phyloP scores from a whole-genome alignment of 2,113 vertebrate species.

The Eira barbara region DNA sequence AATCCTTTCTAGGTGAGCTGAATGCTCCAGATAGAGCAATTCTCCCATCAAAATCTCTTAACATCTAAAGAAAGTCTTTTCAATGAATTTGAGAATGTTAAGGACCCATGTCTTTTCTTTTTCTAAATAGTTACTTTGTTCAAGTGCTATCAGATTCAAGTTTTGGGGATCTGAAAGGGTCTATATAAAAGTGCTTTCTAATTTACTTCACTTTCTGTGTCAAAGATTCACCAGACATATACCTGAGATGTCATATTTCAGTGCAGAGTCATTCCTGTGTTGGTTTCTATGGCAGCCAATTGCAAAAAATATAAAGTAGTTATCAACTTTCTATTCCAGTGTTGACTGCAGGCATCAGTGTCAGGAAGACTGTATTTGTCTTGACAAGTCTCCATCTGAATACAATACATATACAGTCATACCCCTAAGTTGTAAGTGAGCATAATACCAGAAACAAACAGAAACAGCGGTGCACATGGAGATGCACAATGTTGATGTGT shows the following conservation, averaged over 20 bases:
- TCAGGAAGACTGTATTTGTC: background rate
- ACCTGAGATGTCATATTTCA: slow-evolving; percentile 41
- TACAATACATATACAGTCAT: background rate
- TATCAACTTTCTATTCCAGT: background rate
- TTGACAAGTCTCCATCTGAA: slow-evolving; percentile 34
- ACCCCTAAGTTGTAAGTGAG: background rate
- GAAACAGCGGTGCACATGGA: background rate
- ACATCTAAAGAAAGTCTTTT: slow-evolving; percentile 34
- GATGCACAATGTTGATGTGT: background rate
- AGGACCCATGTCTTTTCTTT: slow-evolving; percentile 19
- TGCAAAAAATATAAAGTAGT: slow-evolving; percentile 40
- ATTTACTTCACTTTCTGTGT: slow-evolving; percentile 51
- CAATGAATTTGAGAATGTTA: slow-evolving; percentile 35
- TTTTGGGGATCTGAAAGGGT: slow-evolving; percentile 28
- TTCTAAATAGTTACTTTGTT: slow-evolving; percentile 37
- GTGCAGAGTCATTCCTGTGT: slow-evolving; percentile 13
- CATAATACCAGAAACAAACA: background rate
- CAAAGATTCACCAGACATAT: slow-evolving; percentile 45
- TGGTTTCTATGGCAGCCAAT: slow-evolving; percentile 45
- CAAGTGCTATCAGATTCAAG: slow-evolving; percentile 9
- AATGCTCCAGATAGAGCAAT: background rate
- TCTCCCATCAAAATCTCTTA: slow-evolving; percentile 16
- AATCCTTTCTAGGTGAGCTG: slow-evolving; percentile 40
- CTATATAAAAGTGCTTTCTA: slow-evolving; percentile 46
- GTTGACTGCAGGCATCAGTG: background rate